A percentile compares a stretch with the other conserved stretches of the same genome.
phyloP scores from a whole-genome alignment of 2,797 vertebrate species.

The Diplodus puntazzo region DNA sequence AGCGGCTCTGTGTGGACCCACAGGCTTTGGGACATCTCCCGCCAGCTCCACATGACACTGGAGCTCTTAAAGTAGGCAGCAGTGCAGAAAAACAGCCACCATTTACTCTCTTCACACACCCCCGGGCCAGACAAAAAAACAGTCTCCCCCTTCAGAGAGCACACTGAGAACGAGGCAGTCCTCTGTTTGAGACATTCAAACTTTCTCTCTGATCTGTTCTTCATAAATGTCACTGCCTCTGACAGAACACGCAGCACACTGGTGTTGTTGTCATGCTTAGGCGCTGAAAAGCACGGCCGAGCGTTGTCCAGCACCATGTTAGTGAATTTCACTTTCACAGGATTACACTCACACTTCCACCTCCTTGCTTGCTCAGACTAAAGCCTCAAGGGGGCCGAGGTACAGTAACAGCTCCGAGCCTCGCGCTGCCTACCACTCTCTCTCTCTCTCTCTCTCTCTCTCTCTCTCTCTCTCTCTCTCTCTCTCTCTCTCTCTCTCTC shows the following conservation, averaged over 20 bases:
- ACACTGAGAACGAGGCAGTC: constrained; percentile 14
- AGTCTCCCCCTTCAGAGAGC: constrained; percentile 32
- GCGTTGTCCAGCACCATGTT: constrained; percentile 24
- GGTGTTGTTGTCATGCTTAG: constrained; percentile 29
- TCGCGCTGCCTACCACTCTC: constrained; percentile 25
- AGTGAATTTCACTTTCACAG: constrained; percentile 27
- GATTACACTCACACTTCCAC: constrained; percentile 20
- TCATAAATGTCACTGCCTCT: constrained; percentile 31
- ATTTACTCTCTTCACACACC: constrained; percentile 33
- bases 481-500: constrained; percentile 34
- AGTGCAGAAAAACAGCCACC: constrained; percentile 64
- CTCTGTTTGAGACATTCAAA: constrained; percentile 28
- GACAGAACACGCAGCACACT: constrained; percentile 5
- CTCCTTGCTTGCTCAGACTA: constrained; percentile 2
- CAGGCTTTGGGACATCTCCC: constrained; percentile 83
- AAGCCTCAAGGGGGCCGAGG: constrained; percentile 3
- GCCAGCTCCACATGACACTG: constrained; percentile 78
- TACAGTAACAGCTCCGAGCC: constrained; percentile 27
- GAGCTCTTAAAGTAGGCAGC: constrained; percentile 60
- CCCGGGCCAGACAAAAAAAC: constrained; percentile 29
- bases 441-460: constrained; percentile 33
- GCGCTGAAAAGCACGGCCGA: constrained; percentile 23
- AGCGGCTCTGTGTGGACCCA: constrained; percentile 79
- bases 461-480: constrained; percentile 33
- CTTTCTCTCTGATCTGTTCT: constrained; percentile 34